Percentiles rank a stretch among this genome's conserved stretches.
These are phyloP conservation scores for Rhopalosiphum nymphaeae DNA, from an alignment of 2,888 invertebrate genomes.

Conservation along the genomic window DNA sequence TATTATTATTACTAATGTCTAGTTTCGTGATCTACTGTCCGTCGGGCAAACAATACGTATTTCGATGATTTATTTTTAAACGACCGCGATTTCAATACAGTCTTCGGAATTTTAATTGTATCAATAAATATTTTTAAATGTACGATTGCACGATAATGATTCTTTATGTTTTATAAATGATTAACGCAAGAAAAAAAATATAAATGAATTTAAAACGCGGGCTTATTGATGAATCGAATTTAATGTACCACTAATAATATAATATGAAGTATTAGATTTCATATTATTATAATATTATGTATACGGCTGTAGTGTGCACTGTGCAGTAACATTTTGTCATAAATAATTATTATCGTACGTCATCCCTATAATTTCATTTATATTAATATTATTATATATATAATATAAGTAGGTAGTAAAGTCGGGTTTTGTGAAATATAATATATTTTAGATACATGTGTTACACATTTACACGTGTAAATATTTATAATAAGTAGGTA, in stretches of 20 bases:
- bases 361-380: neutral
- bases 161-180: neutral
- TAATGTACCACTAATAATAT: neutral
- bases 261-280: neutral
- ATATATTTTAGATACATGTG: neutral
- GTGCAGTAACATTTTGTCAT: neutral
- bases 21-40: neutral
- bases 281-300: neutral
- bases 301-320: neutral
- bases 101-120: neutral
- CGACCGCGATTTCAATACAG: neutral
- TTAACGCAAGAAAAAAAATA: neutral
- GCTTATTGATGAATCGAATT: neutral
- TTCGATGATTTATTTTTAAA: neutral
- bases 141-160: neutral
- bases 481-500: neutral
- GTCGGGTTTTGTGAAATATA: neutral
- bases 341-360: slow-evolving; percentile 3
- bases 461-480: neutral
- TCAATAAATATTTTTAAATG: neutral
- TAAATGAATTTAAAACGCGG: neutral
- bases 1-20: neutral
- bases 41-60: neutral
- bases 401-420: neutral
- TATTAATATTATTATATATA: neutral